Base-by-base conservation (phyloP, 2,888 invertebrate genomes). In the Torymus auratus region DNA sequence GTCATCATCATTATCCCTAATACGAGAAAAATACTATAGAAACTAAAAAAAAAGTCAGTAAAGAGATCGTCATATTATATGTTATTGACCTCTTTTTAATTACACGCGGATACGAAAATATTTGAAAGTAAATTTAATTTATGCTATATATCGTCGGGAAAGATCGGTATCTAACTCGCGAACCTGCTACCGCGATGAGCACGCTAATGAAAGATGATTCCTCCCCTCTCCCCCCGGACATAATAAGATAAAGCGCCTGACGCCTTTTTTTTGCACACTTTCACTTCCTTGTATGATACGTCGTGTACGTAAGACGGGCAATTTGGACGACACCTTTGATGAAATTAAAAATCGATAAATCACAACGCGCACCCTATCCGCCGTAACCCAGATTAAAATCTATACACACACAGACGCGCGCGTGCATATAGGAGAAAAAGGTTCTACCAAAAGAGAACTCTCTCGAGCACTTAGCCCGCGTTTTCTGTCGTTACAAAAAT, bases 271-370 rank as follows among this genome's bases (percentile, higher is more conserved):
- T 56, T 52, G 52, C 20, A 50, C 53, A 81, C 81, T 81, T 81
- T 81, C 81, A 81, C 81, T 81, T 76, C 81, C 81, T 81, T 17
- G 50, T 72, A 17, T 2, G 72, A 71, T n/a, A 41, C 10, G 20
- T 15, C 52, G 50, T n/a, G 50, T n/a, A 3, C 28, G 28, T 28
- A 28, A 28, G 28, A 41, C 41, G 41, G 41, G 52, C 13, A 50
- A 65, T 72, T 76, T 71, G 20, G 52, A 53, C 55, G 15, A 20
- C 41, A 41, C 55, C 55, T 11, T 2, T 23, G 79, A 60, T 77
- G 15, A 68, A 58, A 80, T 77, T 73, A 77, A 77, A 81, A 77
- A 55, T 52, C 68, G 56, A 77, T 70, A 65, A 77, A 69, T 69
- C 53, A 72, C n/a, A 14, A 7, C 41, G 28, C 7, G 3, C 5